A percentile compares a stretch with the other conserved stretches of the same genome.
Evolutionary conservation across 2,888 invertebrate genomes (phyloP).

Genomic region (Odontomyia ornata): DNA sequence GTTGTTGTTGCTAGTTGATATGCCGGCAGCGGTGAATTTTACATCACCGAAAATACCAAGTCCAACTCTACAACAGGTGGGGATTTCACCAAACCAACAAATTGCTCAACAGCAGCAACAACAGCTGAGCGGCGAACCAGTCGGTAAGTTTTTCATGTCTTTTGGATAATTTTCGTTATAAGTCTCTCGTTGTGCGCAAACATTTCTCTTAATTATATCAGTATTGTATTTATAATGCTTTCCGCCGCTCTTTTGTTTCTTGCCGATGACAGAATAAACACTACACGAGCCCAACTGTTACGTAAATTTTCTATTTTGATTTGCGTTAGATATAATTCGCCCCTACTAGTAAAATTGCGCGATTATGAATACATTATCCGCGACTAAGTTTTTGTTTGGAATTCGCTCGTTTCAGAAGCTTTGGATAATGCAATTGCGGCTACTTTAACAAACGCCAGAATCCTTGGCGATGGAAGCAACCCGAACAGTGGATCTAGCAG

Average conservation of each 20-base stretch:
- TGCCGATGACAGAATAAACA: too few species aligned
- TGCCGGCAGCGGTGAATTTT: conserved; percentile 58
- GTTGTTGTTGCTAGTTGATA: conserved; percentile 59
- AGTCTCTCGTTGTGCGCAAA: background rate
- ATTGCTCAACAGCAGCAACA: conserved; percentile 10
- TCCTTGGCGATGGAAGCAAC: conserved; percentile 64
- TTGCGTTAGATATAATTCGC: background rate
- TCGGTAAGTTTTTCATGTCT: conserved; percentile 20
- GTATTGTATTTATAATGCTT: too few species aligned
- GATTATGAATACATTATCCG: background rate
- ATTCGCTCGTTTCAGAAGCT: conserved; percentile 60
- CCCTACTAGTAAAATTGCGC: background rate
- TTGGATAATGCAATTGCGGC: conserved; percentile 67
- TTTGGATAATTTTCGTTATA: background rate
- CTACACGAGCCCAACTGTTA: background rate
- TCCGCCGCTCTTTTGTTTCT: conserved; percentile 2
- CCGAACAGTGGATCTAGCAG: conserved; percentile 67
- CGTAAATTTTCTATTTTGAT: conserved; percentile 42
- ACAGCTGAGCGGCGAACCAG: conserved; percentile 59
- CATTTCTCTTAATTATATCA: too few species aligned
- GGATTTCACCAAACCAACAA: conserved; percentile 52
- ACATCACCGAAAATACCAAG: conserved; percentile 64
- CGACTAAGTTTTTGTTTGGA: conserved; percentile 12
- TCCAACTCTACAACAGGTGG: conserved; percentile 65
- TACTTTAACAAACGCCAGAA: conserved; percentile 69